These are phyloP conservation scores for Crenichthys baileyi DNA, from an alignment of 2,797 vertebrate species.

Conservation along the genomic window DNA sequence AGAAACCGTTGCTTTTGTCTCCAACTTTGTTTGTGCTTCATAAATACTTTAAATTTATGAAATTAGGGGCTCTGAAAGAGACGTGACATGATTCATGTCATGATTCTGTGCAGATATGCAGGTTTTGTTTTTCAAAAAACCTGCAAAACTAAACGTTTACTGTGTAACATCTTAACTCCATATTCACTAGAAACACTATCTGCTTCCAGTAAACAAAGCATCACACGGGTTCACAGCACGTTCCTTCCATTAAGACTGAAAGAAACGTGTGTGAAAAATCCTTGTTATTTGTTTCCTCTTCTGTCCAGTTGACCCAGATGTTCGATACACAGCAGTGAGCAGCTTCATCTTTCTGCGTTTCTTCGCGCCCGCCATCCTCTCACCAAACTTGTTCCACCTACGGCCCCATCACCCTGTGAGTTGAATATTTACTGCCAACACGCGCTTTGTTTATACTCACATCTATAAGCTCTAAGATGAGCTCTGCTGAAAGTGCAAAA, in stretches of 20 bases:
- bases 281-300: not conserved
- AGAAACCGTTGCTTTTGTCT: not conserved
- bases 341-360: conserved; percentile 99
- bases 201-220: conserved; percentile 1
- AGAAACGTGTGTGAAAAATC: not conserved
- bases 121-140: not conserved
- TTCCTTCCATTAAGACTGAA: not conserved
- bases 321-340: conserved; percentile 97
- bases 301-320: conserved; percentile 90
- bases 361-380: conserved; percentile 98
- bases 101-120: no score
- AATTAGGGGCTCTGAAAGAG: not conserved
- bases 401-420: conserved; percentile 95
- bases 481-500: not conserved
- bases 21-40: not conserved
- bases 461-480: no score
- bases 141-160: not conserved
- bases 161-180: not conserved
- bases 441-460: not conserved
- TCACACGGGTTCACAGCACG: not conserved
- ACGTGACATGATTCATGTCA: not conserved
- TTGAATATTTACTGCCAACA: conserved; percentile 13
- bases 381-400: conserved; percentile 97
- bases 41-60: not conserved
- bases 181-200: not conserved